Evolutionary conservation across 92 coral and sea anemone genomes (phyloP), one percentile per base, ranked within the genome.

Genomic region (Heteractis magnifica): DNA sequence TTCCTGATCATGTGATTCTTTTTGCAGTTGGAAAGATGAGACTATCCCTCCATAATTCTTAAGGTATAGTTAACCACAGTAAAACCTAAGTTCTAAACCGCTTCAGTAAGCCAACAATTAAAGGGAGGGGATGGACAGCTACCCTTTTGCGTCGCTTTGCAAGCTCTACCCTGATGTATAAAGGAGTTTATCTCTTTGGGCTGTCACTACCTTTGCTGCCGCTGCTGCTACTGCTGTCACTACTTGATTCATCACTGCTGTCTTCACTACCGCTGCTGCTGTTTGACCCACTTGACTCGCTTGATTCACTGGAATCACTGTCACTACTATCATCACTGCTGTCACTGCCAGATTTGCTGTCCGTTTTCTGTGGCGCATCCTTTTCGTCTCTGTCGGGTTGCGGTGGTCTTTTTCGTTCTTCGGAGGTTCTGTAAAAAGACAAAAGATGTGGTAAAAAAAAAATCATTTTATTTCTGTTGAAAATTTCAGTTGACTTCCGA

Each of bases 211-310:
- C 21, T 44, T 79, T 82, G 65, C 77, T 71, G 52, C 81, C 65
- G 8, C 74, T 64, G 60, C 87, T 83, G 52, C 88, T 72, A 8
- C 88, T 72, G 16, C 78, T 52, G 23, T 85, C 83, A 65, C 72
- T 76, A 59, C 88, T 85, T 18, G 91, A 88, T 78, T 91, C 85
- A 83, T 90, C 91, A 18, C 85, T 86, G 51, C 72, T 79, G 55
- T 52, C 77, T 8, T 80, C 78, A 64, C 82, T 65, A 21, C 76
- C 49, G 15, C 86, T 86, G 19, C 83, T 86, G 86, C 85, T 81
- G 18, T 48, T 51, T 53, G 58, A 53, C 16, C 4, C 12, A 9
- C 79, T 78, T 34, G 78, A 74, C 20, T 74, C 51, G 19, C 78
- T 81, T 15, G 84, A 81, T 19, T 68, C 77, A 70, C 84, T 81